Conservation (phyloP, 2,888 invertebrate genomes). For the Boloria euphrosyne region DNA sequence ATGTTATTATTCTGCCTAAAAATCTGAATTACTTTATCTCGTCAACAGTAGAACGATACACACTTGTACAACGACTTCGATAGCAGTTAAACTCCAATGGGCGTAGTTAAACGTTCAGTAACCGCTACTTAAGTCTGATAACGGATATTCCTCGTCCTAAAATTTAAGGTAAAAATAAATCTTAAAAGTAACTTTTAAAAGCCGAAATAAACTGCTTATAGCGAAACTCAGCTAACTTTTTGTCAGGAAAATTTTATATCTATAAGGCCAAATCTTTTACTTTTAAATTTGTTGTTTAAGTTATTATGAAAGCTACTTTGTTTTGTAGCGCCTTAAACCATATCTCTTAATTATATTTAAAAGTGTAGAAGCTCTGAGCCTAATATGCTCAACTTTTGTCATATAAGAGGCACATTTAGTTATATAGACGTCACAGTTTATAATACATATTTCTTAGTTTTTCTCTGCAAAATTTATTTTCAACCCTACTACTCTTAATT, state of each 20-base stretch:
- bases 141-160: constrained; percentile 4
- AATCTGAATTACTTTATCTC: background rate
- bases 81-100: constrained; percentile 22
- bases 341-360: too few relatives aligned
- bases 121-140: constrained; percentile 16
- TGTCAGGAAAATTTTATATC: background rate
- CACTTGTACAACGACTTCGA: constrained; percentile 11
- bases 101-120: constrained; percentile 13
- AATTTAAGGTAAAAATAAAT: constrained; percentile 8
- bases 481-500: too few relatives aligned
- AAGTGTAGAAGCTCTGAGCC: too few relatives aligned
- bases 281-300: background rate
- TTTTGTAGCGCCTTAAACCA: too few relatives aligned
- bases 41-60: background rate
- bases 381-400: too few relatives aligned
- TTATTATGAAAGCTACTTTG: background rate
- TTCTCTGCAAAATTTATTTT: too few relatives aligned
- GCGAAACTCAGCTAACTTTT: background rate
- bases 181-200: constrained; percentile 4
- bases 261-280: background rate
- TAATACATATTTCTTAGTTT: too few relatives aligned
- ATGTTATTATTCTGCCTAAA: background rate
- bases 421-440: too few relatives aligned
- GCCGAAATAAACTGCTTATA: background rate
- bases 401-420: too few relatives aligned